A percentile compares a stretch with the other conserved stretches of the same genome.
These are phyloP conservation scores for Lamellibrachia luymesi DNA, from an alignment of 1,140 invertebrate genomes.

Conservation along the genomic window DNA sequence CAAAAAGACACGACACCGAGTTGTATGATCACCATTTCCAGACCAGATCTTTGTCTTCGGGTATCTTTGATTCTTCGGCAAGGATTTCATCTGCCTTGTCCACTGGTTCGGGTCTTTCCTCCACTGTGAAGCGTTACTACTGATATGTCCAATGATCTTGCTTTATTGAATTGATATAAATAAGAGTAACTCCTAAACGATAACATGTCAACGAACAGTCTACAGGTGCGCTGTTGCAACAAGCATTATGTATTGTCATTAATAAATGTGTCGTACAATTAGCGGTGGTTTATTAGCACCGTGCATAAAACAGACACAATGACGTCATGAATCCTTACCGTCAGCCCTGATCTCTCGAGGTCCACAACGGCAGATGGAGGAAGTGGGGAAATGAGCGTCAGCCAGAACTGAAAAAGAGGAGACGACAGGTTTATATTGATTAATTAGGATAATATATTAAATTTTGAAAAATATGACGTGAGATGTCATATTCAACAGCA, in stretches of 20 bases:
- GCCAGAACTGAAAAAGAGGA: slow-evolving; percentile 53
- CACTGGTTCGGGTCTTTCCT: background rate
- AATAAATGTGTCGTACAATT: background rate
- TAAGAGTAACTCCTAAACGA: background rate
- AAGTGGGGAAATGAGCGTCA: slow-evolving; percentile 58
- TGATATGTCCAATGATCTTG: too few relatives aligned
- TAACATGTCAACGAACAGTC: background rate
- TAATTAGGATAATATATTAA: background rate
- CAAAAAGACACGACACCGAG: background rate
- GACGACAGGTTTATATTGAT: background rate
- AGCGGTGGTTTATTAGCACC: background rate
- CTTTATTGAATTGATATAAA: background rate
- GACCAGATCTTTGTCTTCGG: background rate
- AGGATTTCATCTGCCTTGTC: background rate
- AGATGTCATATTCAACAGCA: background rate
- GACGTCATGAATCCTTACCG: slow-evolving; percentile 39
- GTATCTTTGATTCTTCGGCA: background rate
- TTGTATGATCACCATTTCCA: background rate
- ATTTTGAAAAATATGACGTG: background rate
- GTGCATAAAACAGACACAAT: background rate
- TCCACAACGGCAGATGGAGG: slow-evolving; percentile 50
- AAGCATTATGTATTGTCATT: background rate
- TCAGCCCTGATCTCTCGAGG: slow-evolving; percentile 56
- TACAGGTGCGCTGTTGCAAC: background rate
- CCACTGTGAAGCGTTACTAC: too few relatives aligned